Evolutionary conservation across 2,113 vertebrate genomes (phyloP).

Genomic region (Orientallactaga bullata): DNA sequence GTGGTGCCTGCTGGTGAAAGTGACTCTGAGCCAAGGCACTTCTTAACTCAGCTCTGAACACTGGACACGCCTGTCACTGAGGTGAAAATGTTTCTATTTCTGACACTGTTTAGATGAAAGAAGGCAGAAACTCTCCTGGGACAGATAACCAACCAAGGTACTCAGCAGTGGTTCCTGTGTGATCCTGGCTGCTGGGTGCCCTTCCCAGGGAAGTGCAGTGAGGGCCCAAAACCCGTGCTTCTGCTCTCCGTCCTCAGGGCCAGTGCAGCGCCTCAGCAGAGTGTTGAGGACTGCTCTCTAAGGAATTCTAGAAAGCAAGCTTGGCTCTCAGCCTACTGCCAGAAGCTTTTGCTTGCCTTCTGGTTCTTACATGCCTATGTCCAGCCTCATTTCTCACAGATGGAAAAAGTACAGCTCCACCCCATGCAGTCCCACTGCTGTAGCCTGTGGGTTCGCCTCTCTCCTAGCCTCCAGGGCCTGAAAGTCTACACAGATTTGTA

Average conservation of each 20-base stretch:
- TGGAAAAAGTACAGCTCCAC: too few relatives aligned
- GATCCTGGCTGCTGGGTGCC: neutral
- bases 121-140: neutral
- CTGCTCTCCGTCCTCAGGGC: neutral
- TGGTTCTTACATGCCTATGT: neutral
- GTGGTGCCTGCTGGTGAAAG: neutral
- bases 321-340: neutral
- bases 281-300: neutral
- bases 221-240: neutral
- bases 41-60: neutral
- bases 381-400: constrained; percentile 12
- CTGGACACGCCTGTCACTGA: neutral
- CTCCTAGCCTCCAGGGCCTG: neutral
- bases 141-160: neutral
- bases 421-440: neutral
- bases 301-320: neutral
- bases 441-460: neutral
- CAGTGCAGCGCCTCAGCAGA: neutral
- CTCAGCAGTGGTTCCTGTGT: neutral
- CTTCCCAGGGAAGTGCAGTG: neutral
- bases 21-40: neutral
- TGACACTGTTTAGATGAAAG: neutral
- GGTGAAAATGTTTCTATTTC: neutral
- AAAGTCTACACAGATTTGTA: neutral
- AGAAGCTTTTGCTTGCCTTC: constrained; percentile 28